A percentile compares a stretch with the other conserved stretches of the same genome.
Conservation (phyloP, 2,888 invertebrate species). For the Crematogaster levior region DNA sequence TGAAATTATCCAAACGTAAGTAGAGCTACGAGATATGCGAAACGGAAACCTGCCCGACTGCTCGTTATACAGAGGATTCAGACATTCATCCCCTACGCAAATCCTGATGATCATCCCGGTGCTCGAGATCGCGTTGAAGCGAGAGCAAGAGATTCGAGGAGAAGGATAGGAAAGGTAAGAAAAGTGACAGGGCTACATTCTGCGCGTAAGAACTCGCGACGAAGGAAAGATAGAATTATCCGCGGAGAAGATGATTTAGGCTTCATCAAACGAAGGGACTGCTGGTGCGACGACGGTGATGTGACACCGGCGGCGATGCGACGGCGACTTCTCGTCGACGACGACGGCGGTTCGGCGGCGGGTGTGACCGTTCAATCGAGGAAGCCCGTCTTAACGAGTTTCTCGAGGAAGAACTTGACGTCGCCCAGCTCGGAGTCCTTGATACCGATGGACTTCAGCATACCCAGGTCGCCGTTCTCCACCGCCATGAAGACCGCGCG, state of each 20-base stretch:
- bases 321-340: background rate
- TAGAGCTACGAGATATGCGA: background rate
- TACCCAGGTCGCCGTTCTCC: slow-evolving; percentile 97
- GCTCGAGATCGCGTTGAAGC: slow-evolving; percentile 33
- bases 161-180: background rate
- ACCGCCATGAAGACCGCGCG: slow-evolving; percentile 98
- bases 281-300: slow-evolving; percentile 32
- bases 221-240: background rate
- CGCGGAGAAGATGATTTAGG: slow-evolving; percentile 35
- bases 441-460: slow-evolving; percentile 97
- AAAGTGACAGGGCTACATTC: slow-evolving; percentile 15
- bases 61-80: background rate
- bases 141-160: background rate
- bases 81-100: background rate
- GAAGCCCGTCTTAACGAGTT: slow-evolving; percentile 97
- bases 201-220: slow-evolving; percentile 4
- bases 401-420: slow-evolving; percentile 98
- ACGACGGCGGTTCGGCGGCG: background rate
- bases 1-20: background rate
- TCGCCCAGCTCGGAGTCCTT: slow-evolving; percentile 98
- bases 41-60: background rate
- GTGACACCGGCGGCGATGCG: slow-evolving; percentile 20
- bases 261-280: slow-evolving; percentile 31
- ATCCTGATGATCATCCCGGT: slow-evolving; percentile 16
- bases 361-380: slow-evolving; percentile 90